phyloP scores from a whole-genome alignment of 2,113 vertebrate genomes.

The Tachysurus vachellii region DNA sequence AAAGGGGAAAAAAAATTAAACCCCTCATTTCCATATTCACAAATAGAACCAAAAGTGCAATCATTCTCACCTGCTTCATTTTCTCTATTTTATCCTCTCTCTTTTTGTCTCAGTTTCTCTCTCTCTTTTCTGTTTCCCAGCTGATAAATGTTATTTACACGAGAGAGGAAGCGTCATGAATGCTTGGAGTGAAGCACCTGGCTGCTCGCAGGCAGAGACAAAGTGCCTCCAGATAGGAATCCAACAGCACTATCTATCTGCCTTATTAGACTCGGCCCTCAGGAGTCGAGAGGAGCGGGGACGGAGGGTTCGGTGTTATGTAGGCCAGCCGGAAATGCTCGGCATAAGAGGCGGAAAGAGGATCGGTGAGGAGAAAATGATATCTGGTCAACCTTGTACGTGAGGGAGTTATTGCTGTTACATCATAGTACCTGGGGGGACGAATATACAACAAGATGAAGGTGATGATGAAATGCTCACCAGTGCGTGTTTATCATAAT shows the following conservation, averaged over 20 bases:
- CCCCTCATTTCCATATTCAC: conserved; percentile 46
- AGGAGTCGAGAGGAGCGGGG: conserved; percentile 66
- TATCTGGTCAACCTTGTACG: conserved; percentile 19
- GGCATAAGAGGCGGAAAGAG: conserved; percentile 10
- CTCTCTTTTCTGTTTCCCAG: conserved; percentile 30
- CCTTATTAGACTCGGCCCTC: conserved; percentile 79
- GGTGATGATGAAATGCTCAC: conserved; percentile 41
- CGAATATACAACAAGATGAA: background rate
- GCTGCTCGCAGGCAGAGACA: conserved; percentile 75
- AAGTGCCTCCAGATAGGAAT: conserved; percentile 76
- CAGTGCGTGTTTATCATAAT: conserved; percentile 16
- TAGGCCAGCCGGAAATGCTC: conserved; percentile 77
- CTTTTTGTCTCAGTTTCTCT: conserved; percentile 43
- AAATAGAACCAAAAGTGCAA: conserved; percentile 54
- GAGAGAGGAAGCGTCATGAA: conserved; percentile 72
- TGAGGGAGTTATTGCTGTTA: conserved; percentile 24
- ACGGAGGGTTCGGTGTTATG: conserved; percentile 74
- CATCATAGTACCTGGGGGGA: conserved; percentile 6
- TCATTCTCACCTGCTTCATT: conserved; percentile 57
- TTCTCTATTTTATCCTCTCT: background rate
- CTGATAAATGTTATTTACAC: conserved; percentile 82
- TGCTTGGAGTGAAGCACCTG: conserved; percentile 76
- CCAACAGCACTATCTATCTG: conserved; percentile 81
- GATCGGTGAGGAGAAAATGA: background rate
- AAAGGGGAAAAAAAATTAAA: conserved; percentile 9